Percentiles rank a stretch among this genome's conserved stretches.
Evolutionary conservation across 1,140 invertebrate genomes (phyloP).

Genomic region (Neodiprion virginianus): DNA sequence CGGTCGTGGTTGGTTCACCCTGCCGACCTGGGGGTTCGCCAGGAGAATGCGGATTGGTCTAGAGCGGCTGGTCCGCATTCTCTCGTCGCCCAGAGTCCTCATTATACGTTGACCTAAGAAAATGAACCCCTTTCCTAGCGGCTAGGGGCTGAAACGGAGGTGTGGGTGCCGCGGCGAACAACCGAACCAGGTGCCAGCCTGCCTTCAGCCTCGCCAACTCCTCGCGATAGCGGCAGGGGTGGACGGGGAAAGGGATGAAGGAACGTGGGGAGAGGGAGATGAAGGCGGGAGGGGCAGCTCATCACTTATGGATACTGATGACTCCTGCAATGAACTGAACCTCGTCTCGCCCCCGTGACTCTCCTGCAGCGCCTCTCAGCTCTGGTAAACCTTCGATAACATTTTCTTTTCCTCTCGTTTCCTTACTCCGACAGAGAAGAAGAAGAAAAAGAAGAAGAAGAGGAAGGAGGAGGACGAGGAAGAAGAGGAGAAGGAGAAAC

Average conservation of each 20-base stretch:
- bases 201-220: background rate
- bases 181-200: constrained; percentile 50
- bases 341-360: constrained; percentile 27
- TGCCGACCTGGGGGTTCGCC: constrained; percentile 24
- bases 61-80: constrained; percentile 35
- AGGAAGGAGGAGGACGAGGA: too few species aligned
- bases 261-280: background rate
- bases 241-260: background rate
- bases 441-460: too few species aligned
- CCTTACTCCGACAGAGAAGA: constrained; percentile 20
- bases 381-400: constrained; percentile 53
- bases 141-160: constrained; percentile 27
- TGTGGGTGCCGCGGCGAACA: constrained; percentile 40
- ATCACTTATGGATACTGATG: constrained; percentile 65
- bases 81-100: constrained; percentile 44
- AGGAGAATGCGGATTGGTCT: constrained; percentile 44
- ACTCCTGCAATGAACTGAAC: constrained; percentile 61
- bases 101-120: constrained; percentile 65
- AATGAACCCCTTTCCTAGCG: constrained; percentile 37
- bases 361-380: constrained; percentile 23
- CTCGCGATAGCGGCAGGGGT: too few species aligned
- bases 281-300: constrained; percentile 49
- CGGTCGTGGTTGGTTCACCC: constrained; percentile 36
- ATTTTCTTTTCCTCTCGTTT: constrained; percentile 43
- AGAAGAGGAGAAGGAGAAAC: background rate